These are phyloP conservation scores for Callocephalon fimbriatum DNA, from an alignment of 2,113 vertebrate genomes.

Conservation along the genomic window DNA sequence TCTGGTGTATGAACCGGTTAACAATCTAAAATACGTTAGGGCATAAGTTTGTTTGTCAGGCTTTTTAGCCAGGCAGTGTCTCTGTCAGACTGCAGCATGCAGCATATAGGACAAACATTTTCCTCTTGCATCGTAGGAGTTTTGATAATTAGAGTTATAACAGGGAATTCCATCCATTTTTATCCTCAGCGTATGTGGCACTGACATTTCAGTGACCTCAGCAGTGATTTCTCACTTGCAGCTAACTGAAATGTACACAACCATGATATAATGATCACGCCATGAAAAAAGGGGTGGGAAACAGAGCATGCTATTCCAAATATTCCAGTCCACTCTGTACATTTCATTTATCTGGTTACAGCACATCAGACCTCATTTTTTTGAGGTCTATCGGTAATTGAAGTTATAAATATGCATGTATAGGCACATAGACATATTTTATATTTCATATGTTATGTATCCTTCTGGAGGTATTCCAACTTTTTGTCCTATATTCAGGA, in stretches of 20 bases:
- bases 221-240: constrained; percentile 35
- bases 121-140: background rate
- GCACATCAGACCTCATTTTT: background rate
- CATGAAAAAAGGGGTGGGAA: background rate
- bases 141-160: constrained; percentile 14
- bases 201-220: constrained; percentile 8
- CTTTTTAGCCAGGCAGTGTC: background rate
- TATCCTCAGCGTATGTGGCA: background rate
- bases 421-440: background rate
- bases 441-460: background rate
- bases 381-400: background rate
- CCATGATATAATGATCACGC: background rate
- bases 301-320: background rate
- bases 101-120: fast-evolving
- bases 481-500: background rate
- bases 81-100: background rate
- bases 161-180: background rate
- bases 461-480: background rate
- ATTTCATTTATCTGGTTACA: background rate
- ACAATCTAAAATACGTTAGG: background rate
- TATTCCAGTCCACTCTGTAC: background rate
- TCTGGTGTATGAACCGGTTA: background rate
- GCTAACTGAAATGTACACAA: constrained; percentile 48
- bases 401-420: background rate
- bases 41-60: background rate